These are phyloP conservation scores for Tangara arthus DNA, from an alignment of 2,797 vertebrate genomes.

Conservation along the genomic window DNA sequence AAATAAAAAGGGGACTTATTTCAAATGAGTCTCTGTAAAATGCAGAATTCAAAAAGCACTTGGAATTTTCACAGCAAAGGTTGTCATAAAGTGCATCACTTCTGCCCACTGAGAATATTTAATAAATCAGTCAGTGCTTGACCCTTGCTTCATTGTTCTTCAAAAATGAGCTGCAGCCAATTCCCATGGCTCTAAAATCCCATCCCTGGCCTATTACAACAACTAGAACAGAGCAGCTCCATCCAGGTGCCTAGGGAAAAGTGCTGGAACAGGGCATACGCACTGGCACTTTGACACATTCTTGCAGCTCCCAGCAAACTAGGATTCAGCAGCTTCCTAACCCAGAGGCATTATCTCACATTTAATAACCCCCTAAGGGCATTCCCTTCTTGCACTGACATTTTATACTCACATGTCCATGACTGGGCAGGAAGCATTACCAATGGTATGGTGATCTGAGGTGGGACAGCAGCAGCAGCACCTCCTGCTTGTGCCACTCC, in stretches of 20 bases:
- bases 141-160: neutral
- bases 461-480: neutral
- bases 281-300: neutral
- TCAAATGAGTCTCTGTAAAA: neutral
- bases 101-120: neutral
- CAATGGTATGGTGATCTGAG: rapidly evolving
- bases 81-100: neutral
- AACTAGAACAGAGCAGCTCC: neutral
- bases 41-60: neutral
- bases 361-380: neutral
- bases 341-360: neutral
- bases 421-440: neutral
- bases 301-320: neutral
- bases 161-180: neutral
- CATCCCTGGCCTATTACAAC: neutral
- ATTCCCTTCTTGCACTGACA: neutral
- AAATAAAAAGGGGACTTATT: neutral
- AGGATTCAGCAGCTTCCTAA: neutral
- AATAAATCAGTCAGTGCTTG: neutral
- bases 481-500: neutral
- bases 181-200: neutral
- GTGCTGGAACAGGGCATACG: rapidly evolving
- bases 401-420: neutral
- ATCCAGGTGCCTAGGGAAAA: neutral
- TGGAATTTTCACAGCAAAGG: neutral